Percentiles rank a stretch among this genome's conserved stretches.
Conservation (phyloP, 92 coral and sea anemone species). For the Bergia sp. region DNA sequence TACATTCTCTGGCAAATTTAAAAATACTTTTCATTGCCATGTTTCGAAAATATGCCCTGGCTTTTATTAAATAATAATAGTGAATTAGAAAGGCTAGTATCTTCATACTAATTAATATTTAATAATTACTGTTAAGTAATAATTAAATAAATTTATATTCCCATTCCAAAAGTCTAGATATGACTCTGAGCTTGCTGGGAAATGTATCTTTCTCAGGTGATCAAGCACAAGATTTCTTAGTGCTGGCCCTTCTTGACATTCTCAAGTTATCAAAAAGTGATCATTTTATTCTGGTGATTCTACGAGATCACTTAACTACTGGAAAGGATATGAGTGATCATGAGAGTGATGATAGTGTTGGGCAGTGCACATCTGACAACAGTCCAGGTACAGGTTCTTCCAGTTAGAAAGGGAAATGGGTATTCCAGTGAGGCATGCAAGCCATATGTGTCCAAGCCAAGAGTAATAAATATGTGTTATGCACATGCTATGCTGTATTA, state of each 20-base stretch:
- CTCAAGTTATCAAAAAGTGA: conserved; percentile 66
- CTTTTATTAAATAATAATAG: too few relatives aligned
- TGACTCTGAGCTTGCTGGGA: neutral
- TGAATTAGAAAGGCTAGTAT: too few relatives aligned
- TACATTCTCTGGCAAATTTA: too few relatives aligned
- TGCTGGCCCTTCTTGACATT: conserved; percentile 68
- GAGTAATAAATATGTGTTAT: too few relatives aligned
- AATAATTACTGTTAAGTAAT: too few relatives aligned
- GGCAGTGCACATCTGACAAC: conserved; percentile 35
- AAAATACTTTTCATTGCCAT: too few relatives aligned
- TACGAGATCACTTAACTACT: conserved; percentile 68
- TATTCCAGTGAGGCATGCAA: neutral
- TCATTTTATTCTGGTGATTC: conserved; percentile 63
- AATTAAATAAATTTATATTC: neutral
- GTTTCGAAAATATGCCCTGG: too few relatives aligned
- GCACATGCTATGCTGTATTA: too few relatives aligned
- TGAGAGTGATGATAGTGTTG: conserved; percentile 47
- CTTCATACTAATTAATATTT: too few relatives aligned
- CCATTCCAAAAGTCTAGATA: too few relatives aligned
- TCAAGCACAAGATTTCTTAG: conserved; percentile 43
- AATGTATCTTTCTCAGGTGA: neutral
- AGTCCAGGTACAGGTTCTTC: conserved; percentile 51
- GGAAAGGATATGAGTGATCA: conserved; percentile 54
- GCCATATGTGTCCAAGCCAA: too few relatives aligned
- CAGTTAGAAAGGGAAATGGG: neutral